Conservation (phyloP, 2,888 invertebrate genomes). For the Sarcophaga caerulescens region DNA sequence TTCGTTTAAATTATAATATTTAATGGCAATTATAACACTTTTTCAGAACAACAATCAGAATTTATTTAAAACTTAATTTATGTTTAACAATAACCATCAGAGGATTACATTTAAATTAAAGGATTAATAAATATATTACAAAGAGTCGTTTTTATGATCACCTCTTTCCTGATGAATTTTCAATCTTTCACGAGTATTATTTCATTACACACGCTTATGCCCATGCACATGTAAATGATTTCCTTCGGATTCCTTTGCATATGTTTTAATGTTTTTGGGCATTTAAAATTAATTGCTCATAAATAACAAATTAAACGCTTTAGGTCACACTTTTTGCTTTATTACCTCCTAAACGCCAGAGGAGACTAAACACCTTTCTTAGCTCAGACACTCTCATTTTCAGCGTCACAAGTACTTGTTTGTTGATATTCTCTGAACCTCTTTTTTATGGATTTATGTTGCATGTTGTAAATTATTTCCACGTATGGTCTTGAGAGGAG, state of each 20-base stretch:
- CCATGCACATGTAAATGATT: conserved; percentile 23
- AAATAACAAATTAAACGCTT: conserved; percentile 76
- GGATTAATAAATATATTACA: background rate
- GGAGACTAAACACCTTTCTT: conserved; percentile 62
- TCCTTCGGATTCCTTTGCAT: background rate
- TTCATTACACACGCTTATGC: conserved; percentile 18
- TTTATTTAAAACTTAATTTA: too few species aligned
- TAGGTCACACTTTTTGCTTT: conserved; percentile 72
- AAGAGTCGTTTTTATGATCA: background rate
- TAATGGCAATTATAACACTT: too few species aligned
- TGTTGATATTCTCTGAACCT: conserved; percentile 25
- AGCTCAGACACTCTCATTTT: conserved; percentile 18
- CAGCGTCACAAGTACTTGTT: background rate
- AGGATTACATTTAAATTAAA: too few species aligned
- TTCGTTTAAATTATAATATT: too few species aligned
- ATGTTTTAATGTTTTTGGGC: conserved; percentile 58
- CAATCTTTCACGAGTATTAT: background rate
- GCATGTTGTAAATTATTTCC: conserved; percentile 49
- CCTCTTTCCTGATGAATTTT: background rate
- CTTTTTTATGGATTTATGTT: conserved; percentile 62
- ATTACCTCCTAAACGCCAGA: conserved; percentile 55
- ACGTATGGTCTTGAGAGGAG: conserved; percentile 33
- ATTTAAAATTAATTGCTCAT: conserved; percentile 78
- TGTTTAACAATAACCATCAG: too few species aligned
- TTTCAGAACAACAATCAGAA: too few species aligned